Base-by-base conservation (phyloP, 2,797 vertebrate species). In the Molossus alvarezi region DNA sequence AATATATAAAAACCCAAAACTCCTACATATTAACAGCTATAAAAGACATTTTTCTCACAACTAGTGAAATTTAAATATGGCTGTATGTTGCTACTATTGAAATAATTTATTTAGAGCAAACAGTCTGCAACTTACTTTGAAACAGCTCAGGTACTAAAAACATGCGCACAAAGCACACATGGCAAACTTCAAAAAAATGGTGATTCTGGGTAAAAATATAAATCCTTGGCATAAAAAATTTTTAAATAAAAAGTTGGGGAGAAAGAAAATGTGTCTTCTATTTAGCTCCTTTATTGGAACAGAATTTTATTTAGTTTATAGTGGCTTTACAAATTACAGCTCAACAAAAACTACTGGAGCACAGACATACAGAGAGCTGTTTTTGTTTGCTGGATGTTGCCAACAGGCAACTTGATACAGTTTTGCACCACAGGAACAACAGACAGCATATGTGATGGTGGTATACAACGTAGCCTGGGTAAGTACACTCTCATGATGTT, bases 111-210 rank as follows among this genome's bases (percentile, higher is more conserved):
- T 80, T 81, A 45, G 33, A 73, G 45, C 17, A 48, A 87, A 72
- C 9, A 53, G 57, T 29, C 29, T 76, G 33, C 51, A 96, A 91
- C 58, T 62, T 88, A 72, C 58, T 95, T 58, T 96, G 60, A 72
- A 93, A 81, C 48, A 48, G 60, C 73, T 67, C 13, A 48, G 62
- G 87, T 37, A 88, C 55, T 88, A 55, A 25, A 72, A 88, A 79
- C 45, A 82, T 25, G 55, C 11, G 64, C 1, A 53, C 45, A 62
- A 79, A 79, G 51, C 37, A 85, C 12, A 20, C 79, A 37, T 3
- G 9, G 27, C 55, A 77, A 83, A 77, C 48, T 87, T 80, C 11
- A 12, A 10, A 73, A 51, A 83, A 93, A 69, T 14, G 60, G 33
- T 27, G 13, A 75, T n/a, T 67, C 11, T 55, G 41, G 57, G 15